A percentile compares a stretch with the other conserved stretches of the same genome.
Evolutionary conservation across 1,140 invertebrate species (phyloP).

Genomic region (Meloidogyne exigua): DNA sequence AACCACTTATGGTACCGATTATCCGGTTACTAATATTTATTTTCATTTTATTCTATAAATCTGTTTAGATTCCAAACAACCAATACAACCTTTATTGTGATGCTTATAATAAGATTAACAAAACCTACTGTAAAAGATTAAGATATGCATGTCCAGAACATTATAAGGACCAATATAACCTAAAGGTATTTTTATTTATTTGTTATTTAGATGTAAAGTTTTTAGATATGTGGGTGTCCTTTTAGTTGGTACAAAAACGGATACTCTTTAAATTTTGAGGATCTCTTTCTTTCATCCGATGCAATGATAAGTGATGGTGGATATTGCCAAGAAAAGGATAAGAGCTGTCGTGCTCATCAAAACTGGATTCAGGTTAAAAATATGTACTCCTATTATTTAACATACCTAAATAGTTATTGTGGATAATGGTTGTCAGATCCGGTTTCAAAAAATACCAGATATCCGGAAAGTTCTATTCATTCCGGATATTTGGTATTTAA

Average conservation of each 20-base stretch:
- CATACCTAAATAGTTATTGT: too few species aligned
- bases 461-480: too few species aligned
- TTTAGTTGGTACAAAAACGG: constrained; percentile 27
- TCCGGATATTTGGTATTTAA: too few species aligned
- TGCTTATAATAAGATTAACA: constrained; percentile 80
- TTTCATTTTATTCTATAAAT: background rate
- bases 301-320: constrained; percentile 6
- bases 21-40: constrained; percentile 15
- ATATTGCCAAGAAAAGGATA: constrained; percentile 18
- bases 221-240: constrained; percentile 22
- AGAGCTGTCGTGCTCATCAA: constrained; percentile 19
- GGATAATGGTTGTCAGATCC: too few species aligned
- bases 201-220: constrained; percentile 1
- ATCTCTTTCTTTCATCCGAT: constrained; percentile 3
- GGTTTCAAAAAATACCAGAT: too few species aligned
- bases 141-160: constrained; percentile 95
- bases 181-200: constrained; percentile 30
- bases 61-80: constrained; percentile 42
- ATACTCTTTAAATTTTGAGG: constrained; percentile 1
- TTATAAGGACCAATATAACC: constrained; percentile 78
- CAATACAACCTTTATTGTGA: constrained; percentile 84
- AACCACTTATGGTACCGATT: constrained; percentile 82
- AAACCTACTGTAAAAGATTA: constrained; percentile 91
- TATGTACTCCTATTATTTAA: too few species aligned
- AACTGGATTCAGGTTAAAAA: constrained; percentile 20